These are phyloP conservation scores for Menura novaehollandiae DNA, from an alignment of 2,113 vertebrate genomes.

Conservation along the genomic window DNA sequence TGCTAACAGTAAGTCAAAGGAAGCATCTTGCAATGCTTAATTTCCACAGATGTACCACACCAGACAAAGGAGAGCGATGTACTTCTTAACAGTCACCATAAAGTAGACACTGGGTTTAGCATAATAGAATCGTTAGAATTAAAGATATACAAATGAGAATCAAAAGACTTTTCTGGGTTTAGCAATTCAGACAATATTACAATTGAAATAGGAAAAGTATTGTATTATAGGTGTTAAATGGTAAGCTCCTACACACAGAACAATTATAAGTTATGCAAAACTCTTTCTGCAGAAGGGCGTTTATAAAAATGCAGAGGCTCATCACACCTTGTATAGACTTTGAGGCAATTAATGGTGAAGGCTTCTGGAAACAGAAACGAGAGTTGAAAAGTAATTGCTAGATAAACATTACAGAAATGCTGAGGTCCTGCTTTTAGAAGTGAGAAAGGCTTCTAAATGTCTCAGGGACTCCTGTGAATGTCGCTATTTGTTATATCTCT, in stretches of 20 bases:
- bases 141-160: not conserved
- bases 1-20: not conserved
- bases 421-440: not conserved
- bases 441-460: not conserved
- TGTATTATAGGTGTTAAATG: not conserved
- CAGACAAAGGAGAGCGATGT: not conserved
- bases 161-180: not conserved
- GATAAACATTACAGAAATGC: slow-evolving; percentile 24
- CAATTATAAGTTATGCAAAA: not conserved
- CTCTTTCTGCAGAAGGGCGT: not conserved
- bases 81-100: not conserved
- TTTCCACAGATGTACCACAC: not conserved
- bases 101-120: not conserved
- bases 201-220: not conserved
- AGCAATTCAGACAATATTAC: not conserved
- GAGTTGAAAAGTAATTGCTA: slow-evolving; percentile 15
- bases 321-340: not conserved
- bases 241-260: not conserved
- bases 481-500: not conserved
- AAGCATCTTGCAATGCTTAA: not conserved
- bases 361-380: slow-evolving; percentile 14
- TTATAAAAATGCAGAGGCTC: not conserved
- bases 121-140: not conserved
- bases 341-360: not conserved
- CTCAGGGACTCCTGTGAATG: not conserved